Base-by-base conservation (phyloP, 2,113 vertebrate genomes). In the Orthonyx spaldingii region DNA sequence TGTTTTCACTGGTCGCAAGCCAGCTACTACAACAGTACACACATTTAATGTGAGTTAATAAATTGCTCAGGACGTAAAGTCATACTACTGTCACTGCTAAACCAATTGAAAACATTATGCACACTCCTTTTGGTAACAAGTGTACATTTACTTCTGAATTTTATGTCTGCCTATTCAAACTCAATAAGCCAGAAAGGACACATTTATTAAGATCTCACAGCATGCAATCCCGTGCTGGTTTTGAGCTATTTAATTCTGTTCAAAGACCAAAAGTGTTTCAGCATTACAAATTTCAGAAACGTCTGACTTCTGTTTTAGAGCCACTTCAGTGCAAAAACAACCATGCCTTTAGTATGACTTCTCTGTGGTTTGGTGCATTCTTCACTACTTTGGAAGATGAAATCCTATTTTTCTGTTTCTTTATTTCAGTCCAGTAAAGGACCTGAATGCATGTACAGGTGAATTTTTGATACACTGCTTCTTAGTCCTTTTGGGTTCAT, bases 101-200 rank as follows among this genome's bases (percentile, higher is more conserved):
- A 93, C 33, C 32, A 42, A 64, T 50, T 93, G 85, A 94, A 95
- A 94, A 77, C 86, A 41, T 95, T 87, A 88, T 93, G 79, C 37
- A 37, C 26, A 12, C 71, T 91, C 72, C 35, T 66, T 87, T 95
- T 84, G 75, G 78, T 96, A 95, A 68, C 13, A 16, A 13, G 0
- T 60, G 32, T 87, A 49, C 59, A 1, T 94, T 93, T 96, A 83
- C 84, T 77, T 92, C 91, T 74, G 66, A 87, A 70, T 96, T 91
- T 95, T 94, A 97, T 97, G 87, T 78, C 87, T 93, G 95, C 89
- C 94, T 94, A 81, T 96, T 97, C 89, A 93, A 96, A 96, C 39
- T 89, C 94, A 96, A 90, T 97, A 89, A 96, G 95, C 95, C 95
- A 90, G 96, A 95, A 93, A 96, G 66, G 77, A 71, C 39, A 47